These are phyloP conservation scores for Pimpla rufipes DNA, from an alignment of 2,888 invertebrate species.

Conservation along the genomic window DNA sequence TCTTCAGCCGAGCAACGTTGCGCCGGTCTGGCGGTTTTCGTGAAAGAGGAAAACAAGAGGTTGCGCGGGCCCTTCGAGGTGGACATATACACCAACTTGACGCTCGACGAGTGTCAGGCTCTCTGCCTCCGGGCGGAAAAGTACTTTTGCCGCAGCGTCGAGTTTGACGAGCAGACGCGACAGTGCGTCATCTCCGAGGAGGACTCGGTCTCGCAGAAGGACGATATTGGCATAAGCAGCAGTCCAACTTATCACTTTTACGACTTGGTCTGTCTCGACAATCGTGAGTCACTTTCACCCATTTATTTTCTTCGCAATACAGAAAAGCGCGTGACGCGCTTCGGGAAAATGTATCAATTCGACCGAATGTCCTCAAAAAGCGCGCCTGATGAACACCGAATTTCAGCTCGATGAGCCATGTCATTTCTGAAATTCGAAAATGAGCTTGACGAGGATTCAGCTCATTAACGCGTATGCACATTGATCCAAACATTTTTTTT, in stretches of 20 bases:
- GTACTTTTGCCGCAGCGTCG: constrained; percentile 95
- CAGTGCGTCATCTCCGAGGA: constrained; percentile 96
- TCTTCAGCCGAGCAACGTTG: constrained; percentile 92
- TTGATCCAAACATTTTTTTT: too few relatives aligned
- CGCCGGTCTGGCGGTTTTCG: constrained; percentile 94
- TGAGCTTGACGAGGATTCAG: too few relatives aligned
- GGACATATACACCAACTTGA: constrained; percentile 94
- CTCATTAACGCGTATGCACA: too few relatives aligned
- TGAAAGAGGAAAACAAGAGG: constrained; percentile 95
- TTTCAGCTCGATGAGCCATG: too few relatives aligned
- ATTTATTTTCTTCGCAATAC: background rate
- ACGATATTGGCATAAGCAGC: constrained; percentile 94
- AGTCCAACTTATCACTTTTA: constrained; percentile 95
- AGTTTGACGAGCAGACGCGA: constrained; percentile 94
- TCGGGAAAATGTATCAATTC: too few relatives aligned
- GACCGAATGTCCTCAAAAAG: too few relatives aligned
- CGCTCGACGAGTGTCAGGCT: constrained; percentile 94
- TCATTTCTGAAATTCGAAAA: too few relatives aligned
- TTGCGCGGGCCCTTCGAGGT: constrained; percentile 95
- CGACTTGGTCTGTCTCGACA: constrained; percentile 95
- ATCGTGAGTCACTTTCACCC: constrained; percentile 90
- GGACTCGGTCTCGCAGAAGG: constrained; percentile 95
- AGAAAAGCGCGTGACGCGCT: too few relatives aligned
- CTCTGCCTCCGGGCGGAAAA: constrained; percentile 95
- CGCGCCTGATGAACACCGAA: too few relatives aligned